Evolutionary conservation across 2,888 invertebrate genomes (phyloP).

Genomic region (Apamea monoglypha): DNA sequence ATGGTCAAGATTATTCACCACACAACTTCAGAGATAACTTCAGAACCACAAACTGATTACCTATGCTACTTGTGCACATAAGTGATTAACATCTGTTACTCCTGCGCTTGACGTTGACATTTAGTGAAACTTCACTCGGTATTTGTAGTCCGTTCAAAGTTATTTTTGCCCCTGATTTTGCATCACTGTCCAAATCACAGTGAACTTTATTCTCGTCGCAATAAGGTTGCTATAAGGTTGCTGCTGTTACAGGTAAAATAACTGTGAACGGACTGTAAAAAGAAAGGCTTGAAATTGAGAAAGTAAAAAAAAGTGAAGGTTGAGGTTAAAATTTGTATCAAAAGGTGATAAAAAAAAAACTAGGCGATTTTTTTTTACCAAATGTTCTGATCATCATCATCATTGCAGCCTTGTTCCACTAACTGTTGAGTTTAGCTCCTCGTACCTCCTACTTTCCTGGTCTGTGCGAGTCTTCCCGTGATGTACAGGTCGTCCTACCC

Average conservation of each 20-base stretch:
- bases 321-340: background rate
- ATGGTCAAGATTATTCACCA: conserved; percentile 33
- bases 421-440: no score
- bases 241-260: background rate
- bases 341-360: background rate
- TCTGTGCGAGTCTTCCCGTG: background rate
- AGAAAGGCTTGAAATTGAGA: conserved; percentile 44
- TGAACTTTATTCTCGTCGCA: background rate
- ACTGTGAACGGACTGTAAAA: conserved; percentile 7
- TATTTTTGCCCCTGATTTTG: background rate
- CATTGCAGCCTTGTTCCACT: background rate
- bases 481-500: background rate
- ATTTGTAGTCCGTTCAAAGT: conserved; percentile 7
- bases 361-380: no score
- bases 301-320: conserved; percentile 3
- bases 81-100: conserved; percentile 43
- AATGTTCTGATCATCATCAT: background rate
- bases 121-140: conserved; percentile 46
- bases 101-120: conserved; percentile 26
- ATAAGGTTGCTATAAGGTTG: background rate
- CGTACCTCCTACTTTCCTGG: no score
- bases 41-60: conserved; percentile 22
- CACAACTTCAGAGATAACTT: conserved; percentile 16
- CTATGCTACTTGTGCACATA: conserved; percentile 37
- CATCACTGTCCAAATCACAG: background rate